phyloP scores from a whole-genome alignment of 2,888 invertebrate genomes.

The Itoplectis maculator region DNA sequence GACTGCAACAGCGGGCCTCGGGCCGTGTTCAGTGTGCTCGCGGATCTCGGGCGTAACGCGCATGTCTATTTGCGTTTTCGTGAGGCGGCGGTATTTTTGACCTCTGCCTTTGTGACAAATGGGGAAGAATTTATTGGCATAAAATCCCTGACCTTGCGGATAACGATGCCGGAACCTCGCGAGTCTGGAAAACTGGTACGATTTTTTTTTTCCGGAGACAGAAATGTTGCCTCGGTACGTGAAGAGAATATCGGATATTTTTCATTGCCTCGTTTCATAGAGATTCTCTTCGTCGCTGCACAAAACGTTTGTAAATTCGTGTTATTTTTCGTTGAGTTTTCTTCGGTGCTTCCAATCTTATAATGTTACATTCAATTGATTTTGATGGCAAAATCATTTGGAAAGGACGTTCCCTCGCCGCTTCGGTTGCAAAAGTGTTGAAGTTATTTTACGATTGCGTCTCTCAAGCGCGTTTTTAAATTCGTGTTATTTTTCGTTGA shows the following conservation, averaged over 20 bases:
- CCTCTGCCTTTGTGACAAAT: slow-evolving; percentile 7
- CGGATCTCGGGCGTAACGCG: slow-evolving; percentile 54
- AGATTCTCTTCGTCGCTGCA: not conserved
- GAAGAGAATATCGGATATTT: not conserved
- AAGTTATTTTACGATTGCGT: not conserved
- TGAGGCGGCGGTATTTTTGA: slow-evolving; percentile 1
- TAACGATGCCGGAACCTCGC: slow-evolving; percentile 20
- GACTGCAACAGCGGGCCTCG: slow-evolving; percentile 29
- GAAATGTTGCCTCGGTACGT: slow-evolving; percentile 1
- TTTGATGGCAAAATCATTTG: slow-evolving; percentile 26
- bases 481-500: too few relatives aligned
- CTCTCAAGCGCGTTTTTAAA: not conserved
- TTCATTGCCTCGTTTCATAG: not conserved
- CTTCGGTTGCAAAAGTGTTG: not conserved
- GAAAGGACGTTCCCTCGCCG: not conserved
- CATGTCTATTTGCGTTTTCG: slow-evolving; percentile 6
- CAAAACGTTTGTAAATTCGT: not conserved
- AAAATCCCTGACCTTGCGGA: not conserved
- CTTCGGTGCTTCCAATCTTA: not conserved
- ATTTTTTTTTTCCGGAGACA: slow-evolving; percentile 2
- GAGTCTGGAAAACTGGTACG: slow-evolving; percentile 36
- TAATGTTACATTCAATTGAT: not conserved
- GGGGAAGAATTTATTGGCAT: not conserved
- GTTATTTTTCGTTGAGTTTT: not conserved
- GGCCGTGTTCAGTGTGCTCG: slow-evolving; percentile 59